Base-by-base conservation (phyloP, 1,140 invertebrate species). In the Pantala flavescens region DNA sequence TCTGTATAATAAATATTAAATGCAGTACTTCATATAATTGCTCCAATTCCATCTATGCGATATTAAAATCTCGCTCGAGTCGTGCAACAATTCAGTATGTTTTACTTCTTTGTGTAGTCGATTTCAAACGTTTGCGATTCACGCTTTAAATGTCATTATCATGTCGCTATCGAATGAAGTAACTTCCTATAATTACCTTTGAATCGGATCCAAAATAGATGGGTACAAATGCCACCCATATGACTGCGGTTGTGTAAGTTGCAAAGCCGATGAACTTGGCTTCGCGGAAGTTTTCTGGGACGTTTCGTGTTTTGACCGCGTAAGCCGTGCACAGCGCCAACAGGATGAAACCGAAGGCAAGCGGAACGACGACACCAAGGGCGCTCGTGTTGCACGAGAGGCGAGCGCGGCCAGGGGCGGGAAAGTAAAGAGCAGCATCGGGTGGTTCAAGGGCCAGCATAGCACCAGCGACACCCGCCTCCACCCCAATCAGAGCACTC, bases 221-320 rank as follows among this genome's bases (percentile, higher is more conserved):
- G 0, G 93, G 90, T 11, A 94, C 85, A 82, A 95, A 95, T n/a
- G 93, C 93, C 24, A 92, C 83, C 93, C 93, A 95, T 76, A 94
- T 93, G 19, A 95, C 91, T 77, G 93, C 90, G 0, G 93, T 95
- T 0, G 93, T 93, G 80, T 95, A 95, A 91, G 93, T 94, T 2
- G 91, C 90, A 77, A 93, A 93, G 16, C 91, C 91, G 76, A 93
- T 93, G 79, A 91, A 93, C 81, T 92, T 92, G 0, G 91, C 90
- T 80, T 93, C 91, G 82, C 95, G 95, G 80, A 95, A 95, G 81
- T 95, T 95, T 82, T 94, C 93, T 0, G 93, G 93, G 63, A 95
- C 87, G 79, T 94, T 94, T 19, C 93, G 82, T 0, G 93, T 95
- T 82, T 94, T 94, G 12, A 96, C 84, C 0, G 93, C 93, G 81